Base-by-base conservation (phyloP, 2,113 vertebrate genomes). In the Cercocebus atys region DNA sequence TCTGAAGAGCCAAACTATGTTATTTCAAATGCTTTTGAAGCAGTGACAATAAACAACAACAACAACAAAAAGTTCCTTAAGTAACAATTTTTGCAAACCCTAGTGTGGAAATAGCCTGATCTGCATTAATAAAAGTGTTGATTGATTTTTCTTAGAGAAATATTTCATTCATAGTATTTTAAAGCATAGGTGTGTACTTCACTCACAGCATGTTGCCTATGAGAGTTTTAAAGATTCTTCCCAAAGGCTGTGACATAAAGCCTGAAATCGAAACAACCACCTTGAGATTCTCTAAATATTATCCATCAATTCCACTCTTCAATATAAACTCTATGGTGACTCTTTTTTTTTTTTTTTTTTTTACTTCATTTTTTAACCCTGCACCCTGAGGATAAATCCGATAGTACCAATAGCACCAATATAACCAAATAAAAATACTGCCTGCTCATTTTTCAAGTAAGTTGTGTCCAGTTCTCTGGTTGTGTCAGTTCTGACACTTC, bases 131-230 rank as follows among this genome's bases (percentile, higher is more conserved):
- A 94, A 93, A 86, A 96, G 20, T 27, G 25, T 8, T 47, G 14
- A 92, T 85, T 70, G 35, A 75, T 95, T 97, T 97, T 59, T 93
- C 13, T 57, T 38, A 88, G 88, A 88, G 75, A 95, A 95, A 32
- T 0, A 4, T 43, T 73, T 64, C 23, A 8, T 38, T 94, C 32
- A 72, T 50, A 76, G 64, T 35, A 12, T 91, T 95, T 97, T 97
- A 50, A 96, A 43, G 27, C 3, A 64, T 3, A 27, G 4, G 16
- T 40, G 11, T 75, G 84, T 92, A 92, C 95, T 89, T 97, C 9
- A 57, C 11, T 88, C 95, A 9, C 1, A 90, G 38, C 12, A 45
- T 50, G 3, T 85, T 79, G 27, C 16, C 25, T 52, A 8, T 5
- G 8, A 95, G 89, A 72, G 16, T 73, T 89, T 76, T 85, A 84